A percentile compares a stretch with the other conserved stretches of the same genome.
phyloP scores from a whole-genome alignment of 2,797 vertebrate genomes.

The Cygnus olor region DNA sequence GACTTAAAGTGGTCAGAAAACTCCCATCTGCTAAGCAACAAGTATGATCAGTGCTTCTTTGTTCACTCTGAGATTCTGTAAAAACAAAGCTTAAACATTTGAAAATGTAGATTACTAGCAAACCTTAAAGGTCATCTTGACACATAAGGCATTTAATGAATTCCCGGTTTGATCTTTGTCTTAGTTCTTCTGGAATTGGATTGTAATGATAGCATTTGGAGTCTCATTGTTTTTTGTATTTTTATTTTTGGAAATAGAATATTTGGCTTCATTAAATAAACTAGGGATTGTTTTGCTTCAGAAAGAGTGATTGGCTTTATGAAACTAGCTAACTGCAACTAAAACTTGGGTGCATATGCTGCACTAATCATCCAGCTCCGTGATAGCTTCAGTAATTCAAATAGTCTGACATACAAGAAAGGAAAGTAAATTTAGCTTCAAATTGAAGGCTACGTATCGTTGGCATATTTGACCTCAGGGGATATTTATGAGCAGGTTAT shows the following conservation, averaged over 20 bases:
- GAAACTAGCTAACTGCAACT: not conserved
- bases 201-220: constrained; percentile 3
- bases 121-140: constrained; percentile 54
- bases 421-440: constrained; percentile 1
- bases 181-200: constrained; percentile 25
- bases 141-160: constrained; percentile 34
- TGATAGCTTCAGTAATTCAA: not conserved
- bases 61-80: not conserved
- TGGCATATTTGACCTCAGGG: not conserved
- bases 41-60: not conserved
- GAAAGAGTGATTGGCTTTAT: not conserved
- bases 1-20: constrained; percentile 3
- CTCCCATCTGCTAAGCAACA: not conserved
- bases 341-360: not conserved
- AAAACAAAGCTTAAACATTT: not conserved
- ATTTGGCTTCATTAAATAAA: constrained; percentile 26
- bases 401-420: not conserved
- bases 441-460: not conserved
- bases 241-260: not conserved
- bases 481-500: not conserved
- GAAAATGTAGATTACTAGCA: constrained; percentile 39
- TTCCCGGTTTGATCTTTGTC: constrained; percentile 32
- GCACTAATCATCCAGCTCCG: not conserved
- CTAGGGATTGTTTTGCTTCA: not conserved
- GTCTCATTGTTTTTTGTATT: not conserved